Base-by-base conservation (phyloP, 2,113 vertebrate species). In the Aptenodytes forsteri region DNA sequence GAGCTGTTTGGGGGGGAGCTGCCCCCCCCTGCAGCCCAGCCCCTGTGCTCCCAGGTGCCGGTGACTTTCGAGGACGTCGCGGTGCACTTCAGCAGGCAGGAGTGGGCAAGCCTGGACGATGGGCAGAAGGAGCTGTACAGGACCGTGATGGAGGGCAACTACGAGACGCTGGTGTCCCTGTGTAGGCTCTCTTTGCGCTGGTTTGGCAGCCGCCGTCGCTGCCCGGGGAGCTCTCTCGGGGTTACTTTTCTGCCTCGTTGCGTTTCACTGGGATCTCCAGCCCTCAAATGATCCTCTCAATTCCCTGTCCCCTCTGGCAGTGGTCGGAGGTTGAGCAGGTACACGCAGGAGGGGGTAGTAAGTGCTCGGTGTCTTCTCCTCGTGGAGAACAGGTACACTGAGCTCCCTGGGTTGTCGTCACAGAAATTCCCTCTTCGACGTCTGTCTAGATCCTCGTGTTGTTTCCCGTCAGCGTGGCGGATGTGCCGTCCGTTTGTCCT, bases 121-220 rank as follows among this genome's bases (percentile, higher is more conserved):
- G 93, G 84, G 87, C 98, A 98, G 96, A 96, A 61, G 80, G 97
- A 98, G 27, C 94, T 97, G 29, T 98, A 98, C 97, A 95, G 87
- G 83, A 93, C 89, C 3, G 96, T 98, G 83, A 97, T 97, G 98
- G 90, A 97, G 75, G 93, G 93, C 94, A 98, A 97, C 96, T 98
- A 97, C 1, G 97, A 98, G 84, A 97, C 87, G 1, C 94, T 98
- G 93, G 95, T 98, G 76, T 98, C 98, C 38, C 94, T 98, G 85
- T 98, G 98, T 98, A 96, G 98, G 97, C 87, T 38, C 46, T 4
- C 12, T 42, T 94, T 25, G 66, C 12, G 7, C 55, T 17, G 32
- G 21, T 59, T 58, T 54, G 72, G 89, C 85, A 30, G 72, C 83
- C 13, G 16, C 61, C 2, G 6, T 7, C 2, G 7, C 65, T 32